Conservation (phyloP, 2,113 vertebrate genomes). For the Turdus rufiventris region DNA sequence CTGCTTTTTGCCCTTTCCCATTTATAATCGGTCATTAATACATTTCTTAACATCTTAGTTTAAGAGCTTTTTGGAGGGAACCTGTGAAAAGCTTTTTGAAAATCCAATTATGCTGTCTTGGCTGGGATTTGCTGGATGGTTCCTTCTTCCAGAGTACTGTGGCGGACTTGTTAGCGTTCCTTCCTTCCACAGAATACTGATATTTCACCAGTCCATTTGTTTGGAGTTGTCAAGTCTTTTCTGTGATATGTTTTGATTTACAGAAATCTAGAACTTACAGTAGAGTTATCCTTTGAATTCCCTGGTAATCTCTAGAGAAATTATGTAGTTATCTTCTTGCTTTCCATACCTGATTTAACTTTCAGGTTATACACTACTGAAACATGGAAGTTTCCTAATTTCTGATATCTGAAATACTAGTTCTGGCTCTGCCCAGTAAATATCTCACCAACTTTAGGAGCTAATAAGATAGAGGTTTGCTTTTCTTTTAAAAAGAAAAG, state of each 20-base stretch:
- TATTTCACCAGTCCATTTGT: background rate
- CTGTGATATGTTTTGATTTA: background rate
- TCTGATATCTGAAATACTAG: background rate
- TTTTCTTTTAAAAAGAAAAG: background rate
- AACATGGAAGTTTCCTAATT: background rate
- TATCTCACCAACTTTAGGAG: background rate
- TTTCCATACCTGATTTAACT: background rate
- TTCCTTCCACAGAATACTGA: background rate
- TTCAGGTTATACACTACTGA: background rate
- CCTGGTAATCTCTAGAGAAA: background rate
- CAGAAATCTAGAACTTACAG: background rate
- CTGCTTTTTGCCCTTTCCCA: background rate
- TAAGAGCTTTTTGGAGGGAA: background rate
- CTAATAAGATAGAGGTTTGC: background rate
- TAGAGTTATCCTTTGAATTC: background rate
- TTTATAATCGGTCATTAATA: background rate
- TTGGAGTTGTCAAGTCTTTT: background rate
- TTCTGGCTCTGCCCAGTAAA: background rate
- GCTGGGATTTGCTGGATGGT: background rate
- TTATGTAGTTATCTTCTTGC: background rate
- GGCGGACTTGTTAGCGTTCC: background rate
- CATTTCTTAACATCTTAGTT: background rate
- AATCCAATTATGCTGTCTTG: background rate
- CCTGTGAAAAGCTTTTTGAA: background rate
- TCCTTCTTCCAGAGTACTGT: background rate